Conservation (phyloP, 1,140 invertebrate genomes). For the Bombus impatiens region DNA sequence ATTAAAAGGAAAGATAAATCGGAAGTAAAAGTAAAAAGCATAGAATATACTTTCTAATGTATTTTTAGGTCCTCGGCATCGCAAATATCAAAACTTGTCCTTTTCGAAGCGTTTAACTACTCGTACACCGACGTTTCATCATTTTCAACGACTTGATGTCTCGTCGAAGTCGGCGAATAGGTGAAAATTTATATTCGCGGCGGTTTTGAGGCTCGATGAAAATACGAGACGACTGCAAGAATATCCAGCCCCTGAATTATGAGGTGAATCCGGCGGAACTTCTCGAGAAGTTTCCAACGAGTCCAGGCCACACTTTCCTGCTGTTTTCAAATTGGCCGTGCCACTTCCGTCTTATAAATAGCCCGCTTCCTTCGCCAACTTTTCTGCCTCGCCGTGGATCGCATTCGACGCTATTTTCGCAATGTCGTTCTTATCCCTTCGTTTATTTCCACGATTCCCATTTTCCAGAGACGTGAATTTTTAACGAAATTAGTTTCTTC, state of each 20-base stretch:
- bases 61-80: rapidly evolving
- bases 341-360: constrained; percentile 67
- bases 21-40: too few relatives aligned
- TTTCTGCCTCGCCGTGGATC: constrained; percentile 54
- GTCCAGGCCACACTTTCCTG: constrained; percentile 54
- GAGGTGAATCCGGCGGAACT: constrained; percentile 58
- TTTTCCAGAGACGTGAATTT: neutral
- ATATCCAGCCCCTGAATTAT: constrained; percentile 61
- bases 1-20: too few relatives aligned
- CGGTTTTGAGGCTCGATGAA: constrained; percentile 26
- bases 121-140: neutral
- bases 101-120: neutral
- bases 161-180: neutral
- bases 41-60: too few relatives aligned
- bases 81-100: too few relatives aligned
- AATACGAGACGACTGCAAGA: constrained; percentile 49
- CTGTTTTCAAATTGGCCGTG: constrained; percentile 66
- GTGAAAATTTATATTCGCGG: constrained; percentile 42
- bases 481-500: neutral
- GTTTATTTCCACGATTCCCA: constrained; percentile 21
- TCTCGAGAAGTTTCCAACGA: constrained; percentile 54
- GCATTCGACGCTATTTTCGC: constrained; percentile 52
- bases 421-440: constrained; percentile 18
- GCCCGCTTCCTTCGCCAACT: constrained; percentile 56
- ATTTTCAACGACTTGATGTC: neutral